A percentile compares a stretch with the other conserved stretches of the same genome.
These are phyloP conservation scores for Harpegnathos saltator DNA, from an alignment of 1,140 invertebrate genomes.

Conservation along the genomic window DNA sequence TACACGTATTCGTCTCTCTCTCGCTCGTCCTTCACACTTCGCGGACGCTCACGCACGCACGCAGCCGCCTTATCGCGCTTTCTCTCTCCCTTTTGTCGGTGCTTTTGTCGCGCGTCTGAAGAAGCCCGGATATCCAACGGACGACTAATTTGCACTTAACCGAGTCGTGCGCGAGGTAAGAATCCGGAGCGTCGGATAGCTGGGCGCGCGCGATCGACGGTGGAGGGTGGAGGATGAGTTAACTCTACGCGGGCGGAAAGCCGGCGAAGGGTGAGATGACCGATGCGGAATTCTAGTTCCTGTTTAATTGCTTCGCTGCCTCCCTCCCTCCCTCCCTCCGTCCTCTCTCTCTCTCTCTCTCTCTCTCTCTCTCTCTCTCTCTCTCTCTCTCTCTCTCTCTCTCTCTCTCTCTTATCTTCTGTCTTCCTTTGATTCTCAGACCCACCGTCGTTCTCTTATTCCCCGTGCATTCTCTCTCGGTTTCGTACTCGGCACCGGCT, in stretches of 20 bases:
- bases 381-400: not conserved
- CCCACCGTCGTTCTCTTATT: not conserved
- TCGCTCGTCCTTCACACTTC: not conserved
- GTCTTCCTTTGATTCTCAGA: slow-evolving; percentile 28
- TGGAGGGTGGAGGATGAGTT: not conserved
- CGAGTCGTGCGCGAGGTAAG: not conserved
- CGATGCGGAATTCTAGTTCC: slow-evolving; percentile 17
- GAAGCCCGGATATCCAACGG: not conserved
- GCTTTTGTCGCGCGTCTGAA: not conserved
- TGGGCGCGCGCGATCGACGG: not conserved
- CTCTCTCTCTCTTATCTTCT: not conserved
- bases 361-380: not conserved
- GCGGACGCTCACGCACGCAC: not conserved
- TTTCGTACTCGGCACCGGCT: not conserved
- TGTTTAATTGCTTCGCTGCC: slow-evolving; percentile 2
- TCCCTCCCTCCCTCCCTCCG: too few species aligned
- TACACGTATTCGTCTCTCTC: not conserved
- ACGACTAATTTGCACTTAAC: slow-evolving; percentile 7
- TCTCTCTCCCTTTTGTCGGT: not conserved
- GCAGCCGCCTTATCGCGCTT: not conserved
- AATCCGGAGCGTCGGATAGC: not conserved
- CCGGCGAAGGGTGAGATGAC: slow-evolving; percentile 24
- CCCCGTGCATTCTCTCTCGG: slow-evolving; percentile 10
- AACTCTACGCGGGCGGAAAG: slow-evolving; percentile 15
- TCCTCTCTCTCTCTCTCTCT: not conserved